phyloP scores from a whole-genome alignment of 1,140 invertebrate species.

The Lucilia cuprina region DNA sequence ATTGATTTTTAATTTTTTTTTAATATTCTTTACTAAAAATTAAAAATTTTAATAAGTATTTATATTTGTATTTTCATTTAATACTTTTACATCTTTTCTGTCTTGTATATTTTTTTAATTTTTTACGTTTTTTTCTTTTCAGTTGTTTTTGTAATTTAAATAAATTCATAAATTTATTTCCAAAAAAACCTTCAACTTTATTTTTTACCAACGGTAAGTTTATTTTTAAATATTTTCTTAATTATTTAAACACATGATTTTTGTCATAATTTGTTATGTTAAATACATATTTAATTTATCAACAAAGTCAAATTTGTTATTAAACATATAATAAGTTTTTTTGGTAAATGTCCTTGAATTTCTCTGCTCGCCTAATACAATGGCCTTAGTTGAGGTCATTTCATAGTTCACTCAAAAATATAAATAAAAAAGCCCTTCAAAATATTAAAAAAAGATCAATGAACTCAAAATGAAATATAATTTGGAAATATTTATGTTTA shows the following conservation, averaged over 20 bases:
- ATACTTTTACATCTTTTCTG: no score
- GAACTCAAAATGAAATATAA: background rate
- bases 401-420: background rate
- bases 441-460: background rate
- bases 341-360: background rate
- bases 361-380: background rate
- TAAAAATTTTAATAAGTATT: no score
- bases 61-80: no score
- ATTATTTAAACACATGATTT: background rate
- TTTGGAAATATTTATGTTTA: background rate
- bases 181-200: no score
- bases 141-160: background rate
- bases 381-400: conserved; percentile 1
- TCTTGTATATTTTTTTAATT: no score
- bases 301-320: background rate
- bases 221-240: background rate
- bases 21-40: no score
- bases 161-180: background rate
- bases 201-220: background rate
- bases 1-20: no score
- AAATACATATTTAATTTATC: no score
- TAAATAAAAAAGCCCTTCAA: background rate
- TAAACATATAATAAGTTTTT: background rate
- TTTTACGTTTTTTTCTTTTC: no score
- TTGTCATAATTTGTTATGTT: background rate